Base-by-base conservation (phyloP, 2,888 invertebrate genomes). In the Heliconius hortense region DNA sequence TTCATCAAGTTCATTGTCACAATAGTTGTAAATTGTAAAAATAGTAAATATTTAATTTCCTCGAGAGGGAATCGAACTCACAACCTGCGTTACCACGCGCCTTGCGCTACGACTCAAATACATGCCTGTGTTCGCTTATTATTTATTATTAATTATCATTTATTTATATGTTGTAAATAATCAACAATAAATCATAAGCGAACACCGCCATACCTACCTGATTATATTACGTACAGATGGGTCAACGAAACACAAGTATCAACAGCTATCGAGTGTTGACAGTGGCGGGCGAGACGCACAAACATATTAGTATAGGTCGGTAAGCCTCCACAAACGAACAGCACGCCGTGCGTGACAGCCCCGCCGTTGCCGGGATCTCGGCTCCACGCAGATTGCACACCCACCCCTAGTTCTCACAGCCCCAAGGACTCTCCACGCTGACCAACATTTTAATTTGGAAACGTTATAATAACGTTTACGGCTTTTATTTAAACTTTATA, bases 271-370 rank as follows among this genome's bases (percentile, higher is more conserved):
- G 35, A 35, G 35, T 35, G 35, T 35, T 35, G 35, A 35, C 35
- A 35, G 35, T 35, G 35, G 35, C 35, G 35, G 35, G 10, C 35
- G 35, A 35, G 35, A 35, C 35, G 35, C 35, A 35, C 35, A 35
- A 92, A 90, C 90, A 92, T 89, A 92, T 92, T 92, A 92, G 91
- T 89, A 89, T 86, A 88, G 87, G 87, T 84, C 84, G 79, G 86
- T 91, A 93, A 92, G 85, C 91, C 86, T 90, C 83, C 84, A 84
- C 90, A 92, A 92, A 90, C 91, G 85, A 84, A 83, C 79, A 85
- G 86, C 81, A 82, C 83, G 85, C 80, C 86, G 93, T 88, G 89
- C 93, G 93, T 92, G 93, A 86, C 87, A 84, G 84, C 80, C 81
- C 82, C 82, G 83, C 79, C 79, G 85, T 86, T 81, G 82, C 79